Conservation (phyloP, 2,888 invertebrate species). For the Chrysolina haemoptera region DNA sequence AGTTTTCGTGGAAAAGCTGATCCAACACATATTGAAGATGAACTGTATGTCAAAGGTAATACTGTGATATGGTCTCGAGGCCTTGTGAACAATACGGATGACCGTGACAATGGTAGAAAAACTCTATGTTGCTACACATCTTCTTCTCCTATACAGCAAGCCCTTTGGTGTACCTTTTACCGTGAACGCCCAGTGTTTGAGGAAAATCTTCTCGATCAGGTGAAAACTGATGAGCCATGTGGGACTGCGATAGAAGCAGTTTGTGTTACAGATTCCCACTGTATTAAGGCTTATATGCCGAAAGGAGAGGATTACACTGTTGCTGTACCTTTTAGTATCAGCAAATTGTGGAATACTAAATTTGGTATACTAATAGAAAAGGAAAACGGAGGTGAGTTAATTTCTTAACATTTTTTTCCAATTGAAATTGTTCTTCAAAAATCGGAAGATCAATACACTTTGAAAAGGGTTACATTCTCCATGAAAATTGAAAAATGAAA, state of each 20-base stretch:
- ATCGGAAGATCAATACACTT: too few species aligned
- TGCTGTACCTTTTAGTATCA: slow-evolving; percentile 85
- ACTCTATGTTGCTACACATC: slow-evolving; percentile 84
- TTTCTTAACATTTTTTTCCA: background rate
- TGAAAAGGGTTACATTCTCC: too few species aligned
- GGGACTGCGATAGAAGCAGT: slow-evolving; percentile 76
- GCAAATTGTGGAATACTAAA: slow-evolving; percentile 87
- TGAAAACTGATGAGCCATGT: slow-evolving; percentile 70
- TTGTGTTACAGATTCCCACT: slow-evolving; percentile 82
- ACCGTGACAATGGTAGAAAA: slow-evolving; percentile 71
- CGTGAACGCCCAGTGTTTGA: slow-evolving; percentile 74
- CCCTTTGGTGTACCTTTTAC: slow-evolving; percentile 80
- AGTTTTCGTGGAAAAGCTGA: slow-evolving; percentile 48
- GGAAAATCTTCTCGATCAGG: slow-evolving; percentile 60
- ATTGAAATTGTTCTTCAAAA: background rate
- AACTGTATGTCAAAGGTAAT: slow-evolving; percentile 88
- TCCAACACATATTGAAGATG: slow-evolving; percentile 80
- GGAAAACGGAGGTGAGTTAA: slow-evolving; percentile 68
- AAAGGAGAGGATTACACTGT: slow-evolving; percentile 89
- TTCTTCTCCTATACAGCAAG: slow-evolving; percentile 86
- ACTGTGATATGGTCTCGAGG: slow-evolving; percentile 88
- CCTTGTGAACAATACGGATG: slow-evolving; percentile 72
- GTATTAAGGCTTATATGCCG: slow-evolving; percentile 83
- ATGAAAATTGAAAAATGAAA: too few species aligned
- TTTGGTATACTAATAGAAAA: slow-evolving; percentile 90